Evolutionary conservation across 2,113 vertebrate genomes (phyloP).

Genomic region (Phycodurus eques): DNA sequence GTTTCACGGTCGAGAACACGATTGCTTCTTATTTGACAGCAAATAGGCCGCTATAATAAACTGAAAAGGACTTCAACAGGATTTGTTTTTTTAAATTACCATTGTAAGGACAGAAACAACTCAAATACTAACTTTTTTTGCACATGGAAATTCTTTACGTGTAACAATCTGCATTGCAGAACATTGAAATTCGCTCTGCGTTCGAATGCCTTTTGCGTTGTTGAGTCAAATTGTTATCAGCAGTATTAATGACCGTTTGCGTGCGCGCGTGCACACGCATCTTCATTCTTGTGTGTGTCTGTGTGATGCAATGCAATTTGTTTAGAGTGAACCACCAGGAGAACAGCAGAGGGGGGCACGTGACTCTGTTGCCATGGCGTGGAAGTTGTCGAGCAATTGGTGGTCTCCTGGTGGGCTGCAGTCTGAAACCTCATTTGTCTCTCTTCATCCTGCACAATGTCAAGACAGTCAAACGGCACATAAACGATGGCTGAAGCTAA

Average conservation of each 20-base stretch:
- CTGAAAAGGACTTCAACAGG: background rate
- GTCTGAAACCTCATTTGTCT: conserved; percentile 28
- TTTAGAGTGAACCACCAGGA: conserved; percentile 47
- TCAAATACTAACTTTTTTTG: background rate
- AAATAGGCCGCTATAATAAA: conserved; percentile 47
- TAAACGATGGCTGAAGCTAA: background rate
- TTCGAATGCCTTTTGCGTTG: background rate
- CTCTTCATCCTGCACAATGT: background rate
- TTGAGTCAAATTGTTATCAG: background rate
- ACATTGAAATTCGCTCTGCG: background rate
- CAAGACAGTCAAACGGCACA: conserved; percentile 5
- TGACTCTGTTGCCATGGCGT: conserved; percentile 71
- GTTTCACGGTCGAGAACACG: conserved; percentile 45
- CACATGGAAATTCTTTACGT: background rate
- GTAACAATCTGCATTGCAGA: background rate
- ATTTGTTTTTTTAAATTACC: background rate
- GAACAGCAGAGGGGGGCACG: conserved; percentile 40
- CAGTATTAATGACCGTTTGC: conserved; percentile 5
- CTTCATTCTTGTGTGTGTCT: conserved; percentile 9
- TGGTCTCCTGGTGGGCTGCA: conserved; percentile 39
- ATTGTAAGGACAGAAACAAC: conserved; percentile 20
- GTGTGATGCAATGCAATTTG: conserved; percentile 30
- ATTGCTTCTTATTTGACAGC: conserved; percentile 45
- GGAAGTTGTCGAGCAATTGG: conserved; percentile 59
- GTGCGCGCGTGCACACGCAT: background rate